A percentile compares a stretch with the other conserved stretches of the same genome.
phyloP scores from a whole-genome alignment of 2,888 invertebrate genomes.

The Cantharis flavilabris region DNA sequence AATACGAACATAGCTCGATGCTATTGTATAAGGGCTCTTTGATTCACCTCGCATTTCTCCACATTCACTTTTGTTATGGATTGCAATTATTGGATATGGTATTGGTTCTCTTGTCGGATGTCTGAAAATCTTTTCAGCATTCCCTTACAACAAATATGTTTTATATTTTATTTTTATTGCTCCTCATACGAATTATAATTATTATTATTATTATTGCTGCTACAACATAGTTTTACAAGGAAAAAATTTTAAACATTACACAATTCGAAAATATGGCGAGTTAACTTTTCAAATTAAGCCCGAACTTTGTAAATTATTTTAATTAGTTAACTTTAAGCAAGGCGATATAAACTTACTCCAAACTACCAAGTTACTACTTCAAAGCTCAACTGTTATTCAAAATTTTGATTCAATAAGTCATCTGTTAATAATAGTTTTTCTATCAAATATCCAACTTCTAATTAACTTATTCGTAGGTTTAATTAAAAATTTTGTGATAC shows the following conservation, averaged over 20 bases:
- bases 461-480: neutral
- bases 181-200: neutral
- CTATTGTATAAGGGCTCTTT: slow-evolving; percentile 23
- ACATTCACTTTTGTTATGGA: slow-evolving; percentile 27
- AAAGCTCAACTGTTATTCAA: neutral
- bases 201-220: neutral
- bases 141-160: slow-evolving; percentile 34
- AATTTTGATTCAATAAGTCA: neutral
- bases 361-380: neutral
- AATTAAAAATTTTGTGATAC: neutral
- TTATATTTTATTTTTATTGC: slow-evolving; percentile 21
- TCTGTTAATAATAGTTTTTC: neutral
- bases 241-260: neutral
- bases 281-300: slow-evolving; percentile 1
- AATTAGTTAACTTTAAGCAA: neutral
- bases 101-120: slow-evolving; percentile 21
- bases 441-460: neutral
- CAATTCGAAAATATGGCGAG: neutral
- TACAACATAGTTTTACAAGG: neutral
- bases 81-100: slow-evolving; percentile 31
- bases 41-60: slow-evolving; percentile 19
- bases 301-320: slow-evolving; percentile 1
- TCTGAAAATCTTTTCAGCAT: slow-evolving; percentile 36
- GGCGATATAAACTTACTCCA: neutral
- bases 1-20: neutral